Percentiles rank a stretch among this genome's conserved stretches.
Evolutionary conservation across 30 jellyfish, hydroid and myxozoan genomes (phyloP).

Genomic region (Mastigias papua): DNA sequence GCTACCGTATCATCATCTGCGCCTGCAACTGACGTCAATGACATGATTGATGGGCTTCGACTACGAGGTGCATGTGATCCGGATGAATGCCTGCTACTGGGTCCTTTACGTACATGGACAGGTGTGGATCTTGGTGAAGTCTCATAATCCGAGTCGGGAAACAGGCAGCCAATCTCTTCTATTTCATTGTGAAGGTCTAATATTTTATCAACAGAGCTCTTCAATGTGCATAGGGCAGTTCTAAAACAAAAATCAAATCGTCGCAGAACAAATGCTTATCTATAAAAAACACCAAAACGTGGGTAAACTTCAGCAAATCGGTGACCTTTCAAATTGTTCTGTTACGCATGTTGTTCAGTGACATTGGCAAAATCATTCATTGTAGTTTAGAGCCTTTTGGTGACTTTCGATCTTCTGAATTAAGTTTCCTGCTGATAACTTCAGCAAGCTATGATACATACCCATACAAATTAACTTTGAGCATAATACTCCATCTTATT

Average conservation of each 20-base stretch:
- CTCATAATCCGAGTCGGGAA: constrained; percentile 93
- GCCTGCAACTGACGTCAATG: constrained; percentile 47
- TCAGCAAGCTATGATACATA: too few relatives aligned
- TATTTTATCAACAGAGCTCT: constrained; percentile 70
- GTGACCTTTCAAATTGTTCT: too few relatives aligned
- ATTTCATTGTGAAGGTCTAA: constrained; percentile 71
- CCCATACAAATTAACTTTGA: too few relatives aligned
- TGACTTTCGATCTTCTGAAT: too few relatives aligned
- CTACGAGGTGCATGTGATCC: constrained; percentile 57
- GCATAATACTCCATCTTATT: too few relatives aligned
- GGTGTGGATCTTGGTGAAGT: constrained; percentile 48
- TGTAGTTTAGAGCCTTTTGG: too few relatives aligned
- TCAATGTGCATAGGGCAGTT: constrained; percentile 55
- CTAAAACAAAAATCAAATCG: constrained; percentile 16
- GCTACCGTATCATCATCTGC: constrained; percentile 70
- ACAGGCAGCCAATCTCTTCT: constrained; percentile 71
- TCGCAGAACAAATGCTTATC: neutral
- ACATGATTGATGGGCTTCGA: constrained; percentile 76
- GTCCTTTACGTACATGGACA: constrained; percentile 25
- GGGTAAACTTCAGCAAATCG: neutral
- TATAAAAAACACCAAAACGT: neutral
- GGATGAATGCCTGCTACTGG: constrained; percentile 69
- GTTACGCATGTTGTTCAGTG: too few relatives aligned
- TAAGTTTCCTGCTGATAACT: too few relatives aligned
- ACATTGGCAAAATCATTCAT: too few relatives aligned